These are phyloP conservation scores for Acestrorhynchus altus DNA, from an alignment of 2,797 vertebrate genomes.

Conservation along the genomic window DNA sequence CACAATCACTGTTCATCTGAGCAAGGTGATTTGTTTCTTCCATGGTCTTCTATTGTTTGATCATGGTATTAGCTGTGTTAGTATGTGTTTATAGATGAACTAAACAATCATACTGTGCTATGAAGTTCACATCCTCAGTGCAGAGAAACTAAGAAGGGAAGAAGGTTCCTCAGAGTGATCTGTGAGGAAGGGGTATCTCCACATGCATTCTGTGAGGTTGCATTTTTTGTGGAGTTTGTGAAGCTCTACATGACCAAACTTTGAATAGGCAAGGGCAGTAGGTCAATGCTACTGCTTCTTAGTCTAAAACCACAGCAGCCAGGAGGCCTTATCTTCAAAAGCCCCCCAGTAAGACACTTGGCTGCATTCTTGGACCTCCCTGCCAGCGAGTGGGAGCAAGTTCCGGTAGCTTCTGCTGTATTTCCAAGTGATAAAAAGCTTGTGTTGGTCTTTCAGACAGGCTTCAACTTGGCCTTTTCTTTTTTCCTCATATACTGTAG, in stretches of 20 bases:
- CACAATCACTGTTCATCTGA: too few species aligned
- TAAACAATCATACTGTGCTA: neutral
- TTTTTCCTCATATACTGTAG: slow-evolving; percentile 16
- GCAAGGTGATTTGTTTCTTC: too few species aligned
- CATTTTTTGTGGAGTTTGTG: neutral
- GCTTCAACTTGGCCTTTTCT: slow-evolving; percentile 26
- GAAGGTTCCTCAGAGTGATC: neutral
- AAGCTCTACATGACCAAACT: neutral
- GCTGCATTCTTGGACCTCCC: slow-evolving; percentile 62
- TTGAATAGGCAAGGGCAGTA: neutral
- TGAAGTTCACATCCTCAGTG: neutral
- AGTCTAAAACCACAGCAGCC: slow-evolving; percentile 29
- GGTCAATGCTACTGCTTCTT: slow-evolving; percentile 42
- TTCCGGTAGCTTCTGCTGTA: slow-evolving; percentile 61
- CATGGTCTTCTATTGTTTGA: too few species aligned
- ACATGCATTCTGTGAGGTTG: neutral
- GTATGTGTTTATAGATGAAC: neutral
- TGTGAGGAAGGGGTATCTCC: neutral
- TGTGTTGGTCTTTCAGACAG: slow-evolving; percentile 37
- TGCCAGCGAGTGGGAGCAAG: slow-evolving; percentile 60
- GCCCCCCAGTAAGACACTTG: slow-evolving; percentile 53
- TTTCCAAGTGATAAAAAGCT: slow-evolving; percentile 48
- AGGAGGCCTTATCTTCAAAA: slow-evolving; percentile 67
- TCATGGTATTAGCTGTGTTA: too few species aligned
- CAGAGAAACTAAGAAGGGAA: neutral